phyloP scores from a whole-genome alignment of 2,113 vertebrate genomes.

The Gracilinanus agilis region DNA sequence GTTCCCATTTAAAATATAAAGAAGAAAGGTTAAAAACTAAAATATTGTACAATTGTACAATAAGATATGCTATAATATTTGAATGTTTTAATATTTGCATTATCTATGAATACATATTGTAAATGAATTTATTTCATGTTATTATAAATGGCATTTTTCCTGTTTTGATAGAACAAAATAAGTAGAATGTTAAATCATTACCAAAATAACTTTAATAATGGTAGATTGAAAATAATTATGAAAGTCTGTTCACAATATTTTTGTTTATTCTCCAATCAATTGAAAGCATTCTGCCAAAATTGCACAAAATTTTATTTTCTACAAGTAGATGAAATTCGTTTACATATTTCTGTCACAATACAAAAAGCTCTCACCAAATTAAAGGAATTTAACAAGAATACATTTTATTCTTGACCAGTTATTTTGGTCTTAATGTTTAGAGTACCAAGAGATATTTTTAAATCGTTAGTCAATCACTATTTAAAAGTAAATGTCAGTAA shows the following conservation, averaged over 20 bases:
- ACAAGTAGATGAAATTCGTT: slow-evolving; percentile 81
- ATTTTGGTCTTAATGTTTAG: slow-evolving; percentile 72
- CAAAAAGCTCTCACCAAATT: slow-evolving; percentile 76
- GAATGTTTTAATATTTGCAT: background rate
- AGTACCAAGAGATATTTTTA: slow-evolving; percentile 65
- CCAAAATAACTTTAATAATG: slow-evolving; percentile 70
- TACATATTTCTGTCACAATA: slow-evolving; percentile 73
- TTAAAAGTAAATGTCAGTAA: slow-evolving; percentile 68
- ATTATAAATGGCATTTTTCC: slow-evolving; percentile 62
- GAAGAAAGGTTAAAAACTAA: background rate
- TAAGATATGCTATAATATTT: slow-evolving; percentile 49
- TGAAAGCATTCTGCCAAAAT: slow-evolving; percentile 80
- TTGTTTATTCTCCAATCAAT: slow-evolving; percentile 75
- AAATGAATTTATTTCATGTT: slow-evolving; percentile 73
- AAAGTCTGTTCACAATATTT: slow-evolving; percentile 59
- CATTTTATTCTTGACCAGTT: slow-evolving; percentile 66
- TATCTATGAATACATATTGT: slow-evolving; percentile 40
- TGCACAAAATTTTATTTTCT: slow-evolving; percentile 80
- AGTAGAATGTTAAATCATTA: slow-evolving; percentile 73
- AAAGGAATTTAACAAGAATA: slow-evolving; percentile 78
- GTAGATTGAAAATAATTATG: slow-evolving; percentile 27
- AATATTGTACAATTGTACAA: slow-evolving; percentile 50
- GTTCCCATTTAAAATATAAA: background rate
- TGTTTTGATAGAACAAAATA: slow-evolving; percentile 65
- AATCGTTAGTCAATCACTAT: slow-evolving; percentile 69